Evolutionary conservation across 2,113 vertebrate genomes (phyloP), one percentile per base, ranked within the genome.

Genomic region (Zosterops lateralis): DNA sequence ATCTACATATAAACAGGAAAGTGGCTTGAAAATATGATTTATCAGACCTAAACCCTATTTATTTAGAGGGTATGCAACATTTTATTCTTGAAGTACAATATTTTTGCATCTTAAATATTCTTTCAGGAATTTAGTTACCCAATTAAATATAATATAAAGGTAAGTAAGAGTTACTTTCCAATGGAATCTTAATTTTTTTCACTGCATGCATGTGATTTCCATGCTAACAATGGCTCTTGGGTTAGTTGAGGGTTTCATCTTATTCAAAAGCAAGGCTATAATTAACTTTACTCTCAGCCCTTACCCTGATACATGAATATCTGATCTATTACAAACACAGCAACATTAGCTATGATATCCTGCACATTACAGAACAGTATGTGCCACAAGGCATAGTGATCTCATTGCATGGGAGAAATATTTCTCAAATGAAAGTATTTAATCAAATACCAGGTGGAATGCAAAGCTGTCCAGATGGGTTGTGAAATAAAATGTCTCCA

Each of bases 371-470:
- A 65, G 82, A 93, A 64, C 40, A 84, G 22, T 42, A 56, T 12
- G 9, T 62, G 54, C 47, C 72, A 86, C 21, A 84, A 54, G 47
- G 44, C 51, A 76, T 18, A 64, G 15, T 0, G 0, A 67, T 56
- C 25, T 62, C 58, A 54, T 16, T 75, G 48, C 34, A 48, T 58
- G 22, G 70, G 34, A 87, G 77, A 89, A 91, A 24, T n/a, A 73
- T 56, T 93, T 87, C n/a, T 79, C 76, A 80, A 81, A 95, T 89
- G 89, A 72, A 96, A 97, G 85, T 88, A 92, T 93, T 92, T 89
- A 85, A 94, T 93, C 68, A 96, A 94, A 89, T 60, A 93, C 64
- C 82, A 95, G 75, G 92, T 93, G 70, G 47, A 95, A 95, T 42
- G 36, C 57, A 85, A 89, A 91, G 42, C 75, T 90, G 26, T 65